Base-by-base conservation (phyloP, 2,888 invertebrate genomes). In the Phyto melanocephala region DNA sequence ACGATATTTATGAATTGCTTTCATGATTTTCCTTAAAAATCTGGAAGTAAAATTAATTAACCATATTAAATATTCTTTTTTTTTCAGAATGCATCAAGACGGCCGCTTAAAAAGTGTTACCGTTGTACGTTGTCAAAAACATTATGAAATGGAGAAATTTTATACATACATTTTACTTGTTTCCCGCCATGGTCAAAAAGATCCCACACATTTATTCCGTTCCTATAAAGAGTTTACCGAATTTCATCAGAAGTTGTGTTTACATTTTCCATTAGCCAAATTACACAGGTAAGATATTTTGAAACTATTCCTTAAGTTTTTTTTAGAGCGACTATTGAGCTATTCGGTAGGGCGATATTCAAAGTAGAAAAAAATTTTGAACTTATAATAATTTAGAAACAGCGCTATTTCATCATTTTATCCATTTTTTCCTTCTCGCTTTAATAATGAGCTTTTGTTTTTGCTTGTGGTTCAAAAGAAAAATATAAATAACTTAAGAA, bases 211-310 rank as follows among this genome's bases (percentile, higher is more conserved):
- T 88, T 93, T 99, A 68, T 97, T 98, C 90, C 95, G 99, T 80
- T 96, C 98, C 0, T 99, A 98, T 92, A 96, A 97, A 87, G 99
- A 99, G 92, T 99, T 99, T 92, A 95, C 96, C 13, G 99, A 99
- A 91, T 94, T 99, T 77, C 97, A 99, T 90, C 96, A 97, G 91
- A 99, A 99, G 92, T 92, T 99, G 58, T 96, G 97, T 88, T 92
- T 96, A 85, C 95, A 96, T 90, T 99, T 97, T 92, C 98, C 98
- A 0, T 92, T 98, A 85, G 96, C 97, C 13, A 96, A 96, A 90
- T 94, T 98, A 86, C 95, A 97, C 91, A 96, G 97, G 97, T 96
- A 90, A 93, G 92, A 33, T 24, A 35, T 17, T 22, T 24, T n/a
- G 40, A 0, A 33, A 28, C 0, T 24, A 17, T 35, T 52, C n/a